These are phyloP conservation scores for Gyrodactylus bullatarudis DNA, from an alignment of 1,140 invertebrate genomes.

Conservation along the genomic window DNA sequence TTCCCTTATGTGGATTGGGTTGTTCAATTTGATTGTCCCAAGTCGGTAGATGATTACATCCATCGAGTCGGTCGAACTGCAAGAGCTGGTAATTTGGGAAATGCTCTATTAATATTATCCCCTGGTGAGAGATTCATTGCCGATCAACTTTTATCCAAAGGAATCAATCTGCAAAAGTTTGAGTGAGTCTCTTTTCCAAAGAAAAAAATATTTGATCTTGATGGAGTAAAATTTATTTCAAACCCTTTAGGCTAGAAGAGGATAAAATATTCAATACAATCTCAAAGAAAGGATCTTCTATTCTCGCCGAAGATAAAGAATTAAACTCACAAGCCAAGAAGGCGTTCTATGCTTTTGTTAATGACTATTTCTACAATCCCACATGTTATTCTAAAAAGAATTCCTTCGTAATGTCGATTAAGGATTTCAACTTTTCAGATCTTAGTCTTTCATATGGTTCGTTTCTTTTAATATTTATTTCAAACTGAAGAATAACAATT, in stretches of 20 bases:
- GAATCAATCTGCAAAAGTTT: neutral
- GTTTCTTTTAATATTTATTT: neutral
- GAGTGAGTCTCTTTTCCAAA: too few species aligned
- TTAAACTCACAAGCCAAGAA: neutral
- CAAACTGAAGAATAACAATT: neutral
- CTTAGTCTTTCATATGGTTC: neutral
- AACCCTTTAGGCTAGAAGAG: too few species aligned
- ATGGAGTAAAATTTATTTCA: too few species aligned
- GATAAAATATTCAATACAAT: neutral
- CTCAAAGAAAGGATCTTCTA: neutral
- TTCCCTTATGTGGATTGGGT: slow-evolving; percentile 93
- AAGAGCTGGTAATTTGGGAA: slow-evolving; percentile 41
- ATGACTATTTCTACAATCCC: neutral
- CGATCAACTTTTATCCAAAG: neutral
- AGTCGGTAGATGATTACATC: slow-evolving; percentile 72
- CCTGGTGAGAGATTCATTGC: neutral
- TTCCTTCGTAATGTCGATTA: neutral
- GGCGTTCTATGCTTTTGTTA: neutral
- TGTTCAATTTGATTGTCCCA: slow-evolving; percentile 76
- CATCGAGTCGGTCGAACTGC: slow-evolving; percentile 77
- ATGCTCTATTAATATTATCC: slow-evolving; percentile 12
- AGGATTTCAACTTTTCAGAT: neutral
- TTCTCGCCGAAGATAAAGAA: neutral
- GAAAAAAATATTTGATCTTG: too few species aligned
- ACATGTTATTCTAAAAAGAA: neutral